Conservation (phyloP, 2,888 invertebrate species). For the Drosophila quinaria region DNA sequence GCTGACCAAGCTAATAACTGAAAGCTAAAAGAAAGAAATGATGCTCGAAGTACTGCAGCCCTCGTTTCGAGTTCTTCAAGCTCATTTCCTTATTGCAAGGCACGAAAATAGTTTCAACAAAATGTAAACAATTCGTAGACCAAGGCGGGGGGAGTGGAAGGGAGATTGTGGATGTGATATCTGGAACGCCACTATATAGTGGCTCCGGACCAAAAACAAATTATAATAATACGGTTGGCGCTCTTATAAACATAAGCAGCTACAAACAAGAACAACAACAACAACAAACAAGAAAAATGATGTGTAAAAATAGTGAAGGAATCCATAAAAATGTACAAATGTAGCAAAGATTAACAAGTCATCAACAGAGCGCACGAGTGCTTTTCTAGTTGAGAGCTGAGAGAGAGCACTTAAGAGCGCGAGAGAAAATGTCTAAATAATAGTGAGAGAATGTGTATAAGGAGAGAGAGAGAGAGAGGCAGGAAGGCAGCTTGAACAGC, state of each 20-base stretch:
- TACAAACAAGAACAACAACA: constrained; percentile 36
- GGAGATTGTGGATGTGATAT: constrained; percentile 11
- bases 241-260: constrained; percentile 56
- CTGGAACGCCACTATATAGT: constrained; percentile 38
- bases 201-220: constrained; percentile 50
- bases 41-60: constrained; percentile 17
- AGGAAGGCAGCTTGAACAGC: constrained; percentile 29
- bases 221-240: constrained; percentile 46
- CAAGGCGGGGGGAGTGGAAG: neutral
- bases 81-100: constrained; percentile 48
- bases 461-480: constrained; percentile 44
- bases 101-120: constrained; percentile 47
- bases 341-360: constrained; percentile 58
- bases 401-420: constrained; percentile 18
- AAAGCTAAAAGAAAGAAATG: constrained; percentile 23
- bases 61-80: constrained; percentile 8
- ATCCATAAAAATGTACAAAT: constrained; percentile 78
- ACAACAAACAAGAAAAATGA: constrained; percentile 39
- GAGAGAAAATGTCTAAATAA: constrained; percentile 6
- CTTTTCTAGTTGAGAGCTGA: neutral
- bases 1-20: constrained; percentile 43
- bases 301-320: constrained; percentile 76
- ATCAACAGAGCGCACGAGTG: constrained; percentile 39
- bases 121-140: constrained; percentile 45
- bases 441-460: constrained; percentile 1